These are phyloP conservation scores for Euthynnus affinis DNA, from an alignment of 2,797 vertebrate genomes.

Conservation along the genomic window DNA sequence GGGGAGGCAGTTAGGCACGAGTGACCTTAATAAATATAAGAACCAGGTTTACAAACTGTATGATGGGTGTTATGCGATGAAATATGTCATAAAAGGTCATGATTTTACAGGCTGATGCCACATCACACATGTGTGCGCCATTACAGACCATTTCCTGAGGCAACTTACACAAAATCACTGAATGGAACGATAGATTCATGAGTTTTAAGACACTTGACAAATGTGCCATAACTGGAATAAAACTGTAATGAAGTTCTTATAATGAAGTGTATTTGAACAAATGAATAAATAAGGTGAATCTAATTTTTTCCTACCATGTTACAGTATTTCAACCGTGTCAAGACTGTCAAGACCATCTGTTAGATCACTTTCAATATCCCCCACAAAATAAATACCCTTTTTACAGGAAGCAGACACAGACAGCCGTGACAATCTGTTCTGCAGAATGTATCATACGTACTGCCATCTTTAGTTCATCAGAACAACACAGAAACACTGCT, in stretches of 20 bases:
- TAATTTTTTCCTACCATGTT: slow-evolving; percentile 21
- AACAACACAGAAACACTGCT: slow-evolving; percentile 12
- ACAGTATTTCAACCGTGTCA: slow-evolving; percentile 29
- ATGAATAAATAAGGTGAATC: slow-evolving; percentile 37
- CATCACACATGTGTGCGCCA: background rate
- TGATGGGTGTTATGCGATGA: background rate
- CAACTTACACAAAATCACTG: slow-evolving; percentile 10
- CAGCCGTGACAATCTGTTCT: background rate
- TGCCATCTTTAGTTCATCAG: background rate
- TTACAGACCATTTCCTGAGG: slow-evolving; percentile 2
- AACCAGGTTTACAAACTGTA: background rate
- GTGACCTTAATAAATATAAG: slow-evolving; percentile 3
- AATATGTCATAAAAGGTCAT: background rate
- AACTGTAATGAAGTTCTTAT: slow-evolving; percentile 29
- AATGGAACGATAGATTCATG: slow-evolving; percentile 5
- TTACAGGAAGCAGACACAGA: background rate
- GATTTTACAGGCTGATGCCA: background rate
- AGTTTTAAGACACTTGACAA: slow-evolving; percentile 6
- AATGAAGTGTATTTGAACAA: background rate
- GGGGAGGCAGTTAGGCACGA: slow-evolving; percentile 4
- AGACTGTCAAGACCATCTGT: background rate
- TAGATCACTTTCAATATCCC: background rate
- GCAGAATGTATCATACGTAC: slow-evolving; percentile 31
- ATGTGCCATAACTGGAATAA: background rate
- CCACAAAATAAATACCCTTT: slow-evolving; percentile 10